Evolutionary conservation across 2,888 invertebrate species (phyloP).

Genomic region (Tuta absoluta): DNA sequence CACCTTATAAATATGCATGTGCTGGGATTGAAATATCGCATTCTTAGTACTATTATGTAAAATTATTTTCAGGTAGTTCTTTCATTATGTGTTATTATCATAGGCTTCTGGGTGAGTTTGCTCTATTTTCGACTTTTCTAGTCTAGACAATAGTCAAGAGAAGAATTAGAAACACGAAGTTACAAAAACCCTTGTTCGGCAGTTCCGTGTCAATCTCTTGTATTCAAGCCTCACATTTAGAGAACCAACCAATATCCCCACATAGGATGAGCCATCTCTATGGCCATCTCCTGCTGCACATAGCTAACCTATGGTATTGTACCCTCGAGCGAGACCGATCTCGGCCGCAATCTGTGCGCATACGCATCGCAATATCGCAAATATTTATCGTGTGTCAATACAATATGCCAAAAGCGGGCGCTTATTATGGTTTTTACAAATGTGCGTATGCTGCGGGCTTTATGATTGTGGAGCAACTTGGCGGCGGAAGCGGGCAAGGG

Average conservation of each 20-base stretch:
- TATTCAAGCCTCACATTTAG: too few species aligned
- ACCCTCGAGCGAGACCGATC: constrained; percentile 50
- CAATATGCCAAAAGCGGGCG: constrained; percentile 76
- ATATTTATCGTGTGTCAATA: constrained; percentile 80
- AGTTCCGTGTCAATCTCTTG: too few species aligned
- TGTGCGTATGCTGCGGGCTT: constrained; percentile 68
- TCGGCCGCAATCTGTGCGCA: constrained; percentile 57
- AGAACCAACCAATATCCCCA: background rate
- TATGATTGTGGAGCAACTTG: constrained; percentile 10
- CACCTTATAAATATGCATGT: too few species aligned
- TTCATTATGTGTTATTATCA: too few species aligned
- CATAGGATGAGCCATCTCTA: constrained; percentile 16
- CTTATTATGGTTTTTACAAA: constrained; percentile 79
- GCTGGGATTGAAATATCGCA: too few species aligned
- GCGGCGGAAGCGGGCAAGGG: background rate
- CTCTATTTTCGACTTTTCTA: too few species aligned
- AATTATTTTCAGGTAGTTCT: too few species aligned
- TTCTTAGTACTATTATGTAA: too few species aligned
- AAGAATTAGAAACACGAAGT: too few species aligned
- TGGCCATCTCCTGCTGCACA: constrained; percentile 43
- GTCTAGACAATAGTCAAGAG: too few species aligned
- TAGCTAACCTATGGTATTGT: constrained; percentile 31
- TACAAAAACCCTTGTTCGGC: too few species aligned
- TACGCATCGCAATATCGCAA: constrained; percentile 63
- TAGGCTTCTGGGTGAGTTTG: too few species aligned